Conservation (phyloP, 1,140 invertebrate species). For the Pentalonia nigronervosa region DNA sequence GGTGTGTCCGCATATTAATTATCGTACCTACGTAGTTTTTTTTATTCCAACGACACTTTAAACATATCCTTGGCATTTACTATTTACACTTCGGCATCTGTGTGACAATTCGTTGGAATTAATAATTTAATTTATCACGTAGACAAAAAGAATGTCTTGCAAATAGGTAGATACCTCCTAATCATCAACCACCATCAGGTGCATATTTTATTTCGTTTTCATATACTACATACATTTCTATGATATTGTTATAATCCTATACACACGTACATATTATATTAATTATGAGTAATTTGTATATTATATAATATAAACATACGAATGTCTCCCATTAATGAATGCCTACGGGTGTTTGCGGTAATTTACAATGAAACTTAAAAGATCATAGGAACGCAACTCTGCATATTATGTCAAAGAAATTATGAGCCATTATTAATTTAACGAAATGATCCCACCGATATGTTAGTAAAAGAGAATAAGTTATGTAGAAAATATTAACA, state of each 20-base stretch:
- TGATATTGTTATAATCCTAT: neutral
- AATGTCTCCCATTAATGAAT: neutral
- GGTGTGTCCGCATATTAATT: constrained; percentile 39
- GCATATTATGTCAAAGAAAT: neutral
- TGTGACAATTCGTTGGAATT: neutral
- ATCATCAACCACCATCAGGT: neutral
- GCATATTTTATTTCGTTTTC: neutral
- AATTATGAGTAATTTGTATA: neutral
- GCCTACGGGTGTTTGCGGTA: neutral
- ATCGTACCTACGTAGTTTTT: constrained; percentile 15
- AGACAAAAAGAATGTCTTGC: neutral
- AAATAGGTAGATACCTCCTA: neutral
- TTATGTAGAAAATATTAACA: neutral
- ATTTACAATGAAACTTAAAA: neutral
- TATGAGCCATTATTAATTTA: neutral
- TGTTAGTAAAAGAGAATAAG: neutral
- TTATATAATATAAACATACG: neutral
- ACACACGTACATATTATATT: neutral
- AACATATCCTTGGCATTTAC: constrained; percentile 29
- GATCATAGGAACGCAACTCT: neutral
- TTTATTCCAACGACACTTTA: neutral
- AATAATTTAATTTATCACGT: neutral
- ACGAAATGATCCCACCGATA: neutral
- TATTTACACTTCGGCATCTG: neutral
- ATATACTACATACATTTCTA: neutral